Evolutionary conservation across 92 coral and sea anemone species (phyloP).

Genomic region (Parazoanthus atlanticus): DNA sequence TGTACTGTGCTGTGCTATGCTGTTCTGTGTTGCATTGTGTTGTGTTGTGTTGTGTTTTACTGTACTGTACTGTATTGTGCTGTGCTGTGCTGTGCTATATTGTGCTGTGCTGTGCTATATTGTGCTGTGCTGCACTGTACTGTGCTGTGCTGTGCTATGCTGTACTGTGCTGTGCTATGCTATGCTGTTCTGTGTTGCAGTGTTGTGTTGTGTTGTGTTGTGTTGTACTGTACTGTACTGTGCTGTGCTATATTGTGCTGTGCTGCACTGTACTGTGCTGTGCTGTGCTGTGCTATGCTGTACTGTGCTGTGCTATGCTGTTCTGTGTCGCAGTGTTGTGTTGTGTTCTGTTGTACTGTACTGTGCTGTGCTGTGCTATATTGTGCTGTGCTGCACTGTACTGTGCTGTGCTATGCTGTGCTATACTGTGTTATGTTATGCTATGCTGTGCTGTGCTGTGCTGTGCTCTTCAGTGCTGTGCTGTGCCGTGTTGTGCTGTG

Average conservation of each 20-base stretch:
- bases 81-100: too few relatives aligned
- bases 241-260: background rate
- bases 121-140: too few relatives aligned
- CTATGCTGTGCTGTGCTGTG: background rate
- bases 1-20: too few relatives aligned
- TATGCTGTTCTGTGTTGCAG: too few relatives aligned
- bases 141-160: too few relatives aligned
- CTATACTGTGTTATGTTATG: background rate
- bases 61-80: too few relatives aligned
- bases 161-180: too few relatives aligned
- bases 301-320: background rate
- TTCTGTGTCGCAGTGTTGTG: too few relatives aligned
- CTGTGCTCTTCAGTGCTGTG: background rate
- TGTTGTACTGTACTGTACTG: background rate
- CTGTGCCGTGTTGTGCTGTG: background rate
- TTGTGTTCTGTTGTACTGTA: background rate
- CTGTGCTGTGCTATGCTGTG: background rate
- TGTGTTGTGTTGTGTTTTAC: too few relatives aligned
- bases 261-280: background rate
- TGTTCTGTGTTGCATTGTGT: too few relatives aligned
- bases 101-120: too few relatives aligned
- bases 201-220: too few relatives aligned
- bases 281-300: background rate
- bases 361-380: background rate
- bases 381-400: background rate